Conservation (phyloP, 2,797 vertebrate species). For the Dendrocincla tyrannina region DNA sequence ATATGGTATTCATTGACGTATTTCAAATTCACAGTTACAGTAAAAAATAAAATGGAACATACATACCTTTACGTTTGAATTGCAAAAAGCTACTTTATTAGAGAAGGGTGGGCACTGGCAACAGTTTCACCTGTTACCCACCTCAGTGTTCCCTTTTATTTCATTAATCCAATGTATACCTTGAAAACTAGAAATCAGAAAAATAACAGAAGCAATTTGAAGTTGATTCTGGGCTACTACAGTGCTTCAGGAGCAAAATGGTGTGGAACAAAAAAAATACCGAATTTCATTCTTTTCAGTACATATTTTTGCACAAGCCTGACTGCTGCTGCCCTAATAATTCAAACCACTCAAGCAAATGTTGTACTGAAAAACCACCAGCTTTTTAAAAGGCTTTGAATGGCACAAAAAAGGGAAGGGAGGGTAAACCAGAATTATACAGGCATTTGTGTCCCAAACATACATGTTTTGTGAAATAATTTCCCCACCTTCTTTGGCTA, state of each 20-base stretch:
- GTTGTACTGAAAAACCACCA: neutral
- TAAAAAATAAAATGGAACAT: neutral
- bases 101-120: neutral
- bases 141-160: neutral
- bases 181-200: neutral
- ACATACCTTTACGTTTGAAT: neutral
- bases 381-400: neutral
- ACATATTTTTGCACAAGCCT: neutral
- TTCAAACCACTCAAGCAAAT: neutral
- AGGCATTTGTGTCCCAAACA: neutral
- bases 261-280: neutral
- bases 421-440: neutral
- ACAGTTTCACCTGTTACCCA: neutral
- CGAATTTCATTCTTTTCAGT: neutral
- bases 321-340: neutral
- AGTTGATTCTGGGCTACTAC: neutral
- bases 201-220: neutral
- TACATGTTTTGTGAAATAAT: neutral
- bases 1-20: no score
- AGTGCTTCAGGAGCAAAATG: neutral
- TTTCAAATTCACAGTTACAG: neutral
- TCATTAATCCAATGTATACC: rapidly evolving
- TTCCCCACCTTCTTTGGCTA: neutral
- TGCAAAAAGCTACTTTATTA: neutral
- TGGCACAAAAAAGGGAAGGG: neutral